Evolutionary conservation across 2,113 vertebrate genomes (phyloP).

Genomic region (Ancistrus triradiatus): DNA sequence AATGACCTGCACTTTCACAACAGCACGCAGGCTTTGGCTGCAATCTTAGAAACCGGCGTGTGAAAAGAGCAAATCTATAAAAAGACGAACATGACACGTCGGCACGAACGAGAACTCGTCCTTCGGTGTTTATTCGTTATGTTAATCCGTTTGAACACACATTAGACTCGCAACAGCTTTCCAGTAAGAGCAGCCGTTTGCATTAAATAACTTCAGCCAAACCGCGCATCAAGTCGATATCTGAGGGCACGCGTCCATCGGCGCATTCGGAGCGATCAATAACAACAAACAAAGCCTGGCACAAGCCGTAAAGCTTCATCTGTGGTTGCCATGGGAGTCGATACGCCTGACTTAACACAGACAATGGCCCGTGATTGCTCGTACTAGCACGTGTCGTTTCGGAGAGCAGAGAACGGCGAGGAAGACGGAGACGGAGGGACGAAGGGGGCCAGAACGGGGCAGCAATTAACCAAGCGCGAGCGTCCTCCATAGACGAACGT

Average conservation of each 20-base stretch:
- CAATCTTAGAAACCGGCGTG: too few species aligned
- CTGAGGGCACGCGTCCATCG: slow-evolving; percentile 20
- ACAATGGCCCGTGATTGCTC: slow-evolving; percentile 25
- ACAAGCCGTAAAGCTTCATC: slow-evolving; percentile 7
- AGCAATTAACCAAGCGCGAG: background rate
- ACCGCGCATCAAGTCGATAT: slow-evolving; percentile 14
- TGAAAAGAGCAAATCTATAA: too few species aligned
- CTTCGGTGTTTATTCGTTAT: slow-evolving; percentile 8
- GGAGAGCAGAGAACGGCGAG: background rate
- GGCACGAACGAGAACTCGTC: too few species aligned
- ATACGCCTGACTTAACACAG: slow-evolving; percentile 27
- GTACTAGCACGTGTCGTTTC: background rate
- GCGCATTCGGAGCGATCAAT: slow-evolving; percentile 24
- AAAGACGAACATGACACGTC: too few species aligned
- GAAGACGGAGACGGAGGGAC: slow-evolving; percentile 1
- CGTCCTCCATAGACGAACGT: too few species aligned
- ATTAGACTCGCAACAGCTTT: slow-evolving; percentile 5
- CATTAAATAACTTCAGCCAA: slow-evolving; percentile 5
- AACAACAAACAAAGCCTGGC: slow-evolving; percentile 24
- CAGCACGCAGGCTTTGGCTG: too few species aligned
- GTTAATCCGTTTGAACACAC: background rate
- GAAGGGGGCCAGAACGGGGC: background rate
- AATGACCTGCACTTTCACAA: too few species aligned
- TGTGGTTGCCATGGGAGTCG: slow-evolving; percentile 18
- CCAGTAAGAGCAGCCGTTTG: background rate